Conservation (phyloP, 2,797 vertebrate genomes). For the Anguilla marmorata region DNA sequence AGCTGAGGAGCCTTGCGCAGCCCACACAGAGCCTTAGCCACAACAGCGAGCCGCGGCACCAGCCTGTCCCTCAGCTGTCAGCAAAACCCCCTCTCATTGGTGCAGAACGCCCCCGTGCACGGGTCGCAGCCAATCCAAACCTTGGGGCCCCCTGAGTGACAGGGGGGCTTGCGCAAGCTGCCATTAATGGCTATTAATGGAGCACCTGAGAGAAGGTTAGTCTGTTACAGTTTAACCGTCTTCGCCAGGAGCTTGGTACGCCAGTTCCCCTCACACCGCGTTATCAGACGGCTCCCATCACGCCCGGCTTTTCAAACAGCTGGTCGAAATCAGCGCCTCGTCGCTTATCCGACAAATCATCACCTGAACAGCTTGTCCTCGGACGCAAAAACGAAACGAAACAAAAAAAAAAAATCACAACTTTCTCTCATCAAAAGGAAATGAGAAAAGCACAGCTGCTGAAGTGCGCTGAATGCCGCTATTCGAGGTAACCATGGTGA, state of each 20-base stretch:
- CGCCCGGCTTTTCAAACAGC: not conserved
- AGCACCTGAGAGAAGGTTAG: not conserved
- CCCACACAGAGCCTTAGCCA: not conserved
- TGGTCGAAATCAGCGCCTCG: not conserved
- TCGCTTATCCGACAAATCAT: not conserved
- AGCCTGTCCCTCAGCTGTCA: not conserved
- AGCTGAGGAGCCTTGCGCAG: not conserved
- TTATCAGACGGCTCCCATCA: not conserved
- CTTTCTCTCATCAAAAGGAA: not conserved
- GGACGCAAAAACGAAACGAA: not conserved
- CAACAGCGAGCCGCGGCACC: not conserved
- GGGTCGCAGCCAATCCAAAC: not conserved
- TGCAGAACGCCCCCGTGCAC: not conserved
- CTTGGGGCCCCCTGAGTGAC: too few species aligned
- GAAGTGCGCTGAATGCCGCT: not conserved
- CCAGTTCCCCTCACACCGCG: not conserved
- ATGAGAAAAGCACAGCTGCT: not conserved
- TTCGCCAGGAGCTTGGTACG: not conserved
- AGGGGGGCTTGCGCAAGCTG: too few species aligned
- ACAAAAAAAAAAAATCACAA: not conserved
- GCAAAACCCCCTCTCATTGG: not conserved
- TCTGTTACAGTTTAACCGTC: not conserved
- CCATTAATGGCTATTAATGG: too few species aligned
- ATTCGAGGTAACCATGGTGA: conserved; percentile 22
- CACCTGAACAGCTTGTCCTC: not conserved